Conservation (phyloP, 2,113 vertebrate species). For the Oryzias curvinotus region DNA sequence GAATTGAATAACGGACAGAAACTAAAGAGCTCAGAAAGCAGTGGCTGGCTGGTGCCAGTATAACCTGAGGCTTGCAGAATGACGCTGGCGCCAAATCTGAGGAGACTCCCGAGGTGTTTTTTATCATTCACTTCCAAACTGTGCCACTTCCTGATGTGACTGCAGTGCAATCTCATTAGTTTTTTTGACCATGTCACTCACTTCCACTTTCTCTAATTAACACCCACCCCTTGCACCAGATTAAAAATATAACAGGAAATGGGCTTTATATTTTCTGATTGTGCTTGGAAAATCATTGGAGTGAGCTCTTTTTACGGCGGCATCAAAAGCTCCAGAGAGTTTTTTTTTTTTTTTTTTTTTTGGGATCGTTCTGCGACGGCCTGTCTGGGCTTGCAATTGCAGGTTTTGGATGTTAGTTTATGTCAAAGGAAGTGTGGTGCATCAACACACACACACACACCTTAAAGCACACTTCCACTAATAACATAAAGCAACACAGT, state of each 20-base stretch:
- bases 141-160: neutral
- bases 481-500: no score
- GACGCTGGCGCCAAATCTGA: constrained; percentile 1
- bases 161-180: constrained; percentile 10
- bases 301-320: constrained; percentile 25
- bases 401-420: constrained; percentile 45
- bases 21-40: no score
- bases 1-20: neutral
- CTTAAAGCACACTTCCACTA: no score
- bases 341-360: constrained; percentile 7
- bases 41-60: neutral
- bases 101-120: constrained; percentile 8
- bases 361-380: constrained; percentile 17
- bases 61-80: neutral
- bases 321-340: constrained; percentile 40
- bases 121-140: neutral
- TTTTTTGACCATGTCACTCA: constrained; percentile 16
- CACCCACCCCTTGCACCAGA: constrained; percentile 33
- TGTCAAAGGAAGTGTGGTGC: neutral
- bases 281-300: constrained; percentile 17
- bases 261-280: constrained; percentile 17
- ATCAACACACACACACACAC: no score
- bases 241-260: constrained; percentile 31
- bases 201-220: constrained; percentile 44
- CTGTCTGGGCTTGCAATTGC: constrained; percentile 45